Evolutionary conservation across 2,113 vertebrate genomes (phyloP), one percentile per base, ranked within the genome.

Genomic region (Brienomyrus brachyistius): DNA sequence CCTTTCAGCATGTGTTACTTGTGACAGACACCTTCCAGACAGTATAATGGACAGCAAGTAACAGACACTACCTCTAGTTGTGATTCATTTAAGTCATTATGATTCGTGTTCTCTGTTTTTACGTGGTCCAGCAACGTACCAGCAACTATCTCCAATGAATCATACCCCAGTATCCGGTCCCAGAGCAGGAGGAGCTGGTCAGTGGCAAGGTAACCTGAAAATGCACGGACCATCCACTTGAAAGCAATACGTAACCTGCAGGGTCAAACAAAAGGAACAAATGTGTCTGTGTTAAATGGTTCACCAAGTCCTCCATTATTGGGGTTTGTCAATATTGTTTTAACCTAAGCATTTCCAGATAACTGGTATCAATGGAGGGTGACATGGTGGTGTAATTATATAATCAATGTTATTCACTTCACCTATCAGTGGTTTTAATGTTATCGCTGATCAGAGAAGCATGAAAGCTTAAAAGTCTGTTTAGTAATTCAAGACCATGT

Each of bases 221-320:
- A 99, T 59, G 97, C 98, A 85, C 98, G 96, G 45, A 99, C 98
- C 97, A 99, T 98, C 98, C 98, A 99, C 90, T 99, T 99, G 92
- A 99, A 99, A 62, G 98, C 98, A 90, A 99, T 98, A 21, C 98
- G 97, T 91, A 99, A 95, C 91, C 98, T 99, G 89, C 23, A 91
- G 3, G 10, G n/a, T 80, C n/a, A 74, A 52, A 90, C 48, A 88
- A 70, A 47, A 17, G 19, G 31, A 19, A 85, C 5, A 40, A 40
- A 40, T 40, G 40, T 40, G 1, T 40, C 40, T 40, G 40, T 40
- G 40, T 40, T 40, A 40, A 40, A 40, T 40, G 40, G 40, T 40
- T 40, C 40, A 40, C 40, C 2, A 40, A 2, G 40, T 40, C 40
- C 40, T 40, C 40, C 40, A 40, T 40, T 40, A 1, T 40, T 40